Evolutionary conservation across 2,797 vertebrate species (phyloP), one percentile per base, ranked within the genome.

Genomic region (Yasuhikotakia modesta): DNA sequence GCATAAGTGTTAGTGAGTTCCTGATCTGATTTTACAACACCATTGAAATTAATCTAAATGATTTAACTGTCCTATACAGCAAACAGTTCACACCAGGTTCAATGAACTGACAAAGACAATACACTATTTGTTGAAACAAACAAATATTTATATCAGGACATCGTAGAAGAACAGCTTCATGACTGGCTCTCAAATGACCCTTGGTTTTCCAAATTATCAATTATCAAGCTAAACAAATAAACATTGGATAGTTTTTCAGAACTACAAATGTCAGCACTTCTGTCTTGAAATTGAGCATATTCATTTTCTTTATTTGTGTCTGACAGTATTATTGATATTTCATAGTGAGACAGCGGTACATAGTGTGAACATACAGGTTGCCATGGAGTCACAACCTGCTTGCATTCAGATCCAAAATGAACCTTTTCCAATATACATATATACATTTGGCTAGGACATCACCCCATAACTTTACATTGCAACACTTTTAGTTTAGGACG

Each of bases 261-360:
- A 86, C 80, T 77, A 83, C 64, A 86, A 82, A 84, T 84, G 81
- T 88, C 87, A 88, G 90, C 89, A 90, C 90, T 91, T 91, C 88
- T 88, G 85, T 88, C 85, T 85, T 69, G 27, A 84, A 86, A 77
- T 89, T 79, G 82, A 88, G 85, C 86, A 90, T 87, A 87, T 89
- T 85, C 80, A 73, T 86, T 89, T 76, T 82, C 80, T 68, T 84
- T 79, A 72, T 85, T 89, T 67, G 52, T 50, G 52, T 55, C 89
- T 88, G 88, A 90, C 90, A 91, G 91, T 93, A 92, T 92, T 91
- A 92, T 83, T 80, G 64, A 83, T 79, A 79, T 70, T 76, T 30
- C 46, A 66, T 19, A 66, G 50, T 61, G 50, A 52, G 21, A 73
- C 60, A 57, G 22, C 45, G 48, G 7, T 13, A 57, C 13, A 69